Conservation (phyloP, 2,113 vertebrate genomes). For the Aegotheles bennettii region DNA sequence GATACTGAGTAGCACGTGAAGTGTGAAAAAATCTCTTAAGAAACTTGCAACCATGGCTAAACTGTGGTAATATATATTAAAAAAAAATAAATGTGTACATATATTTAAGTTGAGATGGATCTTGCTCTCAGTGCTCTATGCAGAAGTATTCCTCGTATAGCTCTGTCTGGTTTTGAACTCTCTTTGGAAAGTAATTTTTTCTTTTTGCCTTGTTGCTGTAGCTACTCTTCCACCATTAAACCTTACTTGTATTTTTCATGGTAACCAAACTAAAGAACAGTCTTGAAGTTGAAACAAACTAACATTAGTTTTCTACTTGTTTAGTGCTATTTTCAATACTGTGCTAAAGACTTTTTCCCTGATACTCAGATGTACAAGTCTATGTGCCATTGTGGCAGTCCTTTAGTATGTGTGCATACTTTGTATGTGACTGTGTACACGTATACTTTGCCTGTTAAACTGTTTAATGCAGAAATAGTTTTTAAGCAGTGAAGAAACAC, state of each 20-base stretch:
- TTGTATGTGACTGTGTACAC: background rate
- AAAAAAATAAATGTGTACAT: background rate
- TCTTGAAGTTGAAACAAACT: background rate
- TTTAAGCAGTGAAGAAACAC: background rate
- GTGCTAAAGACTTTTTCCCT: fast-evolving
- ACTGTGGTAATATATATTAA: background rate
- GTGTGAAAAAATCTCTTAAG: background rate
- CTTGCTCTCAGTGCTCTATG: background rate
- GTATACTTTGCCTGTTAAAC: background rate
- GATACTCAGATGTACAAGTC: background rate
- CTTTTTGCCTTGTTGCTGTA: background rate
- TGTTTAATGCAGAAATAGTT: background rate
- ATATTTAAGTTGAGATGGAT: background rate
- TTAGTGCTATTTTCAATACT: background rate
- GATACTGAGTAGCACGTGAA: background rate
- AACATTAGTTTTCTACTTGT: background rate
- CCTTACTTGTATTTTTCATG: background rate
- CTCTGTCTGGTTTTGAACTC: background rate
- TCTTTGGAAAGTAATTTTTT: background rate
- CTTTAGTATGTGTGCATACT: background rate
- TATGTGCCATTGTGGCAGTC: background rate
- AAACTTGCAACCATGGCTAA: background rate
- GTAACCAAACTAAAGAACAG: background rate
- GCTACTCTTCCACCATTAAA: background rate
- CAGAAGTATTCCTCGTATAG: background rate